phyloP scores from a whole-genome alignment of 92 coral and sea anemone species.

The Zoanthus sansibaricus region DNA sequence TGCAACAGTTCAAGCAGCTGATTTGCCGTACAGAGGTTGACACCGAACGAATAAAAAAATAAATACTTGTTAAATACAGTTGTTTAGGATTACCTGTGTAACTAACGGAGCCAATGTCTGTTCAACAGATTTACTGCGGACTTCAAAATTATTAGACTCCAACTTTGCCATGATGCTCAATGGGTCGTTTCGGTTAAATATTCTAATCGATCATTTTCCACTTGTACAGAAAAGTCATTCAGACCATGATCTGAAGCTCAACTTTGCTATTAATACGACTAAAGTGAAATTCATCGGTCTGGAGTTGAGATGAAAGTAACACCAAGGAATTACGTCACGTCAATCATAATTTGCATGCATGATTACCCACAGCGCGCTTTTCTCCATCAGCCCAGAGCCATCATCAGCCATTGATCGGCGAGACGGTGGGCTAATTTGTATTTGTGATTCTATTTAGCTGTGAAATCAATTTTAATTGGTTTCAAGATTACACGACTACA shows the following conservation, averaged over 20 bases:
- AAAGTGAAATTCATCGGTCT: slow-evolving; percentile 21
- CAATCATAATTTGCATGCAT: slow-evolving; percentile 82
- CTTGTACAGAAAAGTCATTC: slow-evolving; percentile 13
- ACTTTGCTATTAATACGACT: background rate
- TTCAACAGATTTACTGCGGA: slow-evolving; percentile 96
- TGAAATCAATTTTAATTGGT: background rate
- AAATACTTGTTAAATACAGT: background rate
- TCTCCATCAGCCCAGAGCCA: slow-evolving; percentile 18
- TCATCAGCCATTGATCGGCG: slow-evolving; percentile 6
- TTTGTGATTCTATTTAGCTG: background rate
- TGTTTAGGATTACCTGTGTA: slow-evolving; percentile 72
- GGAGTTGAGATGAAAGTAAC: slow-evolving; percentile 40
- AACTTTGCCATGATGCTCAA: slow-evolving; percentile 77
- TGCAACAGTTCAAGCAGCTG: slow-evolving; percentile 2
- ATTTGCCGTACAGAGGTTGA: background rate
- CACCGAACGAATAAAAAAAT: background rate
- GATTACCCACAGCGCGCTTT: slow-evolving; percentile 63
- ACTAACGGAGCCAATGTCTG: slow-evolving; percentile 96
- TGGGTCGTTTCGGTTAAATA: slow-evolving; percentile 27
- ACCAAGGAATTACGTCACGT: slow-evolving; percentile 53
- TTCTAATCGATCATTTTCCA: slow-evolving; percentile 22
- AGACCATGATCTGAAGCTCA: background rate
- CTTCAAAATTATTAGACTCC: slow-evolving; percentile 91
- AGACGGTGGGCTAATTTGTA: background rate
- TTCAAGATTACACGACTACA: background rate